Evolutionary conservation across 2,797 vertebrate species (phyloP), one percentile per base, ranked within the genome.

Genomic region (Buceros bicornis): DNA sequence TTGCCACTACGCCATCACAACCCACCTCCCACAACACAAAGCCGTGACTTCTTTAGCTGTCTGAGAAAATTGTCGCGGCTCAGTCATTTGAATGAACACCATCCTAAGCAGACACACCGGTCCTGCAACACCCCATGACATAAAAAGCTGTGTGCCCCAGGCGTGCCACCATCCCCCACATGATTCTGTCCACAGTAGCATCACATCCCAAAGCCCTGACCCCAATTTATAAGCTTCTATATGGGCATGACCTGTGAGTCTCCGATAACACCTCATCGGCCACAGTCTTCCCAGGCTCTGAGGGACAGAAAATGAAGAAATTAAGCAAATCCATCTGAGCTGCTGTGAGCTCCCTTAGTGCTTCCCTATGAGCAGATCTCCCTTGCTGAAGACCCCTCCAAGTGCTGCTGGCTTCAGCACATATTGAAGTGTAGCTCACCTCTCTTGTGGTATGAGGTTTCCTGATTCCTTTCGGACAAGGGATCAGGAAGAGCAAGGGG

Each of bases 221-320:
- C 43, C 29, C 13, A 6, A 2, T 42, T 47, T 29, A 12, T 37
- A 82, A 83, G 11, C 31, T 50, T 61, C 47, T 47, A 18, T 7
- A 7, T 7, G 57, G 48, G 28, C 33, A 40, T 0, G 0, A 31
- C 42, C 57, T 28, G 10, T 0, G 3, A 57, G 53, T 20, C 12
- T 57, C 47, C 0, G 1, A 5, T 12, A 77, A 62, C 0, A 0
- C n/a, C 35, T 61, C 60, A 15, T 11, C 67, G 82, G 72, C 20
- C 77, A 17, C 37, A 42, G 45, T 4, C 22, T 45, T 12, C 15
- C 43, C 33, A 51, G 24, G 11, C 58, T 40, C 10, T 1, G 11
- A 72, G 72, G 67, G 13, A 58, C 29, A 60, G 43, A 66, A 76
- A 53, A 85, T 11, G 25, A 57, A 85, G 33, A 69, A 78, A 85